Evolutionary conservation across 2,797 vertebrate species (phyloP).

Genomic region (Hephaestus fuliginosus): DNA sequence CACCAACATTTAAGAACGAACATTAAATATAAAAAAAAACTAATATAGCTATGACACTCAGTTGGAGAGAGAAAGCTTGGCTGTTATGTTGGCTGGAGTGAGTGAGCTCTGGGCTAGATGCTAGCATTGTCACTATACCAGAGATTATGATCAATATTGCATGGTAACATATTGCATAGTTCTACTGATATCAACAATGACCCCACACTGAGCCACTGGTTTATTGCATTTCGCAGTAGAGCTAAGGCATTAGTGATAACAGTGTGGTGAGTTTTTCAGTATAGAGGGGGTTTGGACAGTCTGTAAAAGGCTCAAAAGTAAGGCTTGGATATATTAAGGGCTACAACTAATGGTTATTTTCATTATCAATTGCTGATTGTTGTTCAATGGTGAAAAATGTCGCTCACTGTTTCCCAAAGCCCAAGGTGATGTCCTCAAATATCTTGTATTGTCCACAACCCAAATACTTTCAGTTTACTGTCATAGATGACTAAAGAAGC

Average conservation of each 20-base stretch:
- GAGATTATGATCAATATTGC: slow-evolving; percentile 20
- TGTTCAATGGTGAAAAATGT: too few species aligned
- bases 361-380: too few species aligned
- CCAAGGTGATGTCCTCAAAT: too few species aligned
- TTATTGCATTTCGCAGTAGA: neutral
- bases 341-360: too few species aligned
- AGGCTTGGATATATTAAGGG: neutral
- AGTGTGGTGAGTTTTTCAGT: neutral
- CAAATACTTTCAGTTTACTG: too few species aligned
- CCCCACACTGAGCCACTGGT: neutral
- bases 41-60: neutral
- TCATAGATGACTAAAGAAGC: too few species aligned
- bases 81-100: slow-evolving; percentile 1
- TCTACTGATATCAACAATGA: slow-evolving; percentile 5
- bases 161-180: slow-evolving; percentile 25
- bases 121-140: slow-evolving; percentile 12
- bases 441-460: too few species aligned
- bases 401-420: too few species aligned
- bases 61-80: neutral
- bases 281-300: neutral
- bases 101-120: slow-evolving; percentile 5
- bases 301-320: neutral
- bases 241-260: neutral
- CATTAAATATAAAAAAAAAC: neutral
- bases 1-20: neutral